Evolutionary conservation across 1,140 invertebrate genomes (phyloP).

Genomic region (Lasioglossum baleicum): DNA sequence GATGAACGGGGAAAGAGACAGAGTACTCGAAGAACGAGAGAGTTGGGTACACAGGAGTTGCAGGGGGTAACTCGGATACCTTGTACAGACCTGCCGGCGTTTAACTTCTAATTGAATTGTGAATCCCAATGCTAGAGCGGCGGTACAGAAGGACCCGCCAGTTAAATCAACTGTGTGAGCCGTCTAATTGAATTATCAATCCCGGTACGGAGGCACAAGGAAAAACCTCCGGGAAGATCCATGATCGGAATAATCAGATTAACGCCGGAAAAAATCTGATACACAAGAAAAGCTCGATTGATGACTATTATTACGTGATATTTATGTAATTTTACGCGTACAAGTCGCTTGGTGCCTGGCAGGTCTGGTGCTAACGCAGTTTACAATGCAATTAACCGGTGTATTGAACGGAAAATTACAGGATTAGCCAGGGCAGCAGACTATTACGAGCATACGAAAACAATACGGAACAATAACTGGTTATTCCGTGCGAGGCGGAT

Average conservation of each 20-base stretch:
- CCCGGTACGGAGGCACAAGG: constrained; percentile 52
- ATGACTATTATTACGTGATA: constrained; percentile 2
- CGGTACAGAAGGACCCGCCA: constrained; percentile 62
- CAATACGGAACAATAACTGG: constrained; percentile 15
- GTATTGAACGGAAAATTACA: not conserved
- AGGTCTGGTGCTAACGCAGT: not conserved
- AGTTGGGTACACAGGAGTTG: constrained; percentile 54
- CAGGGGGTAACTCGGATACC: constrained; percentile 69
- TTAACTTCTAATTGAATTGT: constrained; percentile 77
- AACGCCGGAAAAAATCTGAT: constrained; percentile 49
- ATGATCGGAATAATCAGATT: constrained; percentile 63
- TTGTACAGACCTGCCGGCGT: constrained; percentile 69
- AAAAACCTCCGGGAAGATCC: constrained; percentile 55
- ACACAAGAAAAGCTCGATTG: not conserved
- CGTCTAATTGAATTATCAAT: constrained; percentile 72
- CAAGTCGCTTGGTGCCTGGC: no score
- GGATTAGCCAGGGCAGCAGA: not conserved
- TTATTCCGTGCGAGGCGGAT: not conserved
- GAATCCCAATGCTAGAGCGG: constrained; percentile 67
- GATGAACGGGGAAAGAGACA: constrained; percentile 16
- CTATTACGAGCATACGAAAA: not conserved
- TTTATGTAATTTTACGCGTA: no score
- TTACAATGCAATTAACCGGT: no score
- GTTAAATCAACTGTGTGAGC: constrained; percentile 73
- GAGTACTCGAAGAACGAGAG: constrained; percentile 15